phyloP scores from a whole-genome alignment of 2,797 vertebrate genomes.

The Sebastiscus albofasciatus region DNA sequence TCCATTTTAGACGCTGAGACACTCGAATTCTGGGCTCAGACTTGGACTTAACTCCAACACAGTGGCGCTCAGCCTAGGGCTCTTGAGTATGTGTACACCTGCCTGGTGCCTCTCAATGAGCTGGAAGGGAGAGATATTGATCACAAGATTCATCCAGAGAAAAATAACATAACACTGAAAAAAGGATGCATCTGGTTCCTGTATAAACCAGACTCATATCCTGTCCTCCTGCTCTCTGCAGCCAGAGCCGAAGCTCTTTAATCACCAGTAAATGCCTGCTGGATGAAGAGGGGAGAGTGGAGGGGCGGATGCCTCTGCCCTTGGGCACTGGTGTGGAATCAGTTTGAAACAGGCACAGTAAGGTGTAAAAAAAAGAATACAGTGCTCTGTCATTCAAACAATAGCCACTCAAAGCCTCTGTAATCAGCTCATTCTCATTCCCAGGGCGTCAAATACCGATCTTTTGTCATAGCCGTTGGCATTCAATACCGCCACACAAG shows the following conservation, averaged over 20 bases:
- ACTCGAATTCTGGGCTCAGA: no score
- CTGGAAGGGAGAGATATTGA: not conserved
- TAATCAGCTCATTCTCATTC: no score
- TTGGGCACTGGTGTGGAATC: not conserved
- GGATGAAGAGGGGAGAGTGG: not conserved
- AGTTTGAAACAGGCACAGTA: not conserved
- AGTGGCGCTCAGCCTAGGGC: not conserved
- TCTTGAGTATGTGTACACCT: not conserved
- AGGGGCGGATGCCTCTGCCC: not conserved
- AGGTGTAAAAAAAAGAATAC: slow-evolving; percentile 1
- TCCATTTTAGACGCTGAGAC: not conserved
- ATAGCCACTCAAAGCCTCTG: not conserved
- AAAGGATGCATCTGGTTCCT: slow-evolving; percentile 68
- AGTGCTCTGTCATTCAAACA: not conserved
- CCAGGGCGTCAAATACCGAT: no score
- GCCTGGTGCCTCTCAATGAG: not conserved
- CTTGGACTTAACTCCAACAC: no score
- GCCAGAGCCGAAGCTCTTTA: not conserved
- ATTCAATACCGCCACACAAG: no score
- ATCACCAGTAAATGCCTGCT: not conserved
- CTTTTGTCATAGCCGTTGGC: accelerated
- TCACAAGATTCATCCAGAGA: not conserved
- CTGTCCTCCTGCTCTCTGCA: slow-evolving; percentile 22
- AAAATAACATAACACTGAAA: not conserved
- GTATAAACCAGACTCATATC: slow-evolving; percentile 43